phyloP scores from a whole-genome alignment of 2,888 invertebrate genomes.

The Stenichneumon culpator region DNA sequence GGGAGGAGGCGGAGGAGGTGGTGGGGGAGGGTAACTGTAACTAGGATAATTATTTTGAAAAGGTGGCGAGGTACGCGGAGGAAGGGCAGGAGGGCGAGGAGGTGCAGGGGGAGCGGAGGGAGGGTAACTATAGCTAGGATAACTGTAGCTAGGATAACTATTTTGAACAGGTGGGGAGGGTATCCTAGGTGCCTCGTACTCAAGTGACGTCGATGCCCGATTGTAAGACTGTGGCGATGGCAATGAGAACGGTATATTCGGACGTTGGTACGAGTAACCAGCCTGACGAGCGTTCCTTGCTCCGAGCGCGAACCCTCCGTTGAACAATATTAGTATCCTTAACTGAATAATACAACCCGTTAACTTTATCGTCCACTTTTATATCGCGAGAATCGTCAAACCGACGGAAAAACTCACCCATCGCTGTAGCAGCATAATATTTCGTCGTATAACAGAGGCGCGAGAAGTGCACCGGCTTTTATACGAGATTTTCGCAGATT shows the following conservation, averaged over 20 bases:
- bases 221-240: constrained; percentile 68
- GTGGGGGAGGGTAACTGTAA: constrained; percentile 49
- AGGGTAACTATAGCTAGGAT: constrained; percentile 51
- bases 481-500: constrained; percentile 69
- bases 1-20: constrained; percentile 49
- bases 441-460: constrained; percentile 68
- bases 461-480: constrained; percentile 71
- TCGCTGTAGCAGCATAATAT: constrained; percentile 79
- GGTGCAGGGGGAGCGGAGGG: constrained; percentile 52
- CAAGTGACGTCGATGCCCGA: constrained; percentile 50
- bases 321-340: constrained; percentile 70
- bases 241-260: constrained; percentile 74
- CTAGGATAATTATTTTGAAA: constrained; percentile 53
- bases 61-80: constrained; percentile 40
- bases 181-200: constrained; percentile 52
- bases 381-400: background rate
- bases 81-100: constrained; percentile 41
- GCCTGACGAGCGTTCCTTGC: constrained; percentile 74
- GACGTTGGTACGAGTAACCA: constrained; percentile 78
- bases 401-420: constrained; percentile 74
- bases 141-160: constrained; percentile 52
- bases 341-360: constrained; percentile 66
- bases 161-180: constrained; percentile 44
- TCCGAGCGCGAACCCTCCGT: constrained; percentile 64
- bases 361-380: background rate